A percentile compares a stretch with the other conserved stretches of the same genome.
Evolutionary conservation across 2,113 vertebrate species (phyloP).

Genomic region (Myotis lucifugus): DNA sequence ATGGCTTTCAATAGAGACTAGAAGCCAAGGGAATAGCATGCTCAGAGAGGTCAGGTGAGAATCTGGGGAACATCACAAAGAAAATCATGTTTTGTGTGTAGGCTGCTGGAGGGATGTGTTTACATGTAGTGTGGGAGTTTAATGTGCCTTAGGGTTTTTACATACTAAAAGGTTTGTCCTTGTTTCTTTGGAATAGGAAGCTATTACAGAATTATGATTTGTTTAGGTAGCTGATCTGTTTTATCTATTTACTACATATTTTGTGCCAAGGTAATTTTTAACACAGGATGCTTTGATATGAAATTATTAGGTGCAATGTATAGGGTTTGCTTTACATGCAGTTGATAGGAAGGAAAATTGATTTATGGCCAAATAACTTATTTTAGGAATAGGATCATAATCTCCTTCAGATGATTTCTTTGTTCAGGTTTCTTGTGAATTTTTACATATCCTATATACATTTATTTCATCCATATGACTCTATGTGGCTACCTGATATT

Average conservation of each 20-base stretch:
- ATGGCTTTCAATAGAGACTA: not conserved
- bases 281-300: not conserved
- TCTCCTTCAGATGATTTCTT: not conserved
- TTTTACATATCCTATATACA: not conserved
- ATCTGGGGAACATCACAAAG: not conserved
- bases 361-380: not conserved
- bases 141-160: not conserved
- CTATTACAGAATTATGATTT: not conserved
- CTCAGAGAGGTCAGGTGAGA: not conserved
- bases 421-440: not conserved
- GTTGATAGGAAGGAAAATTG: not conserved
- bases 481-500: not conserved
- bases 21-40: not conserved
- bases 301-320: not conserved
- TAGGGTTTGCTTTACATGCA: not conserved
- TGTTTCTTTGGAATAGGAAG: not conserved
- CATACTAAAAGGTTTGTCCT: not conserved
- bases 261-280: constrained; percentile 11
- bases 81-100: not conserved
- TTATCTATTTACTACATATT: not conserved
- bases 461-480: not conserved
- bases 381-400: not conserved
- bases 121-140: not conserved
- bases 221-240: not conserved
- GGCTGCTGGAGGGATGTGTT: not conserved